Conservation (phyloP, 2,888 invertebrate species). For the Dorcus hopei region DNA sequence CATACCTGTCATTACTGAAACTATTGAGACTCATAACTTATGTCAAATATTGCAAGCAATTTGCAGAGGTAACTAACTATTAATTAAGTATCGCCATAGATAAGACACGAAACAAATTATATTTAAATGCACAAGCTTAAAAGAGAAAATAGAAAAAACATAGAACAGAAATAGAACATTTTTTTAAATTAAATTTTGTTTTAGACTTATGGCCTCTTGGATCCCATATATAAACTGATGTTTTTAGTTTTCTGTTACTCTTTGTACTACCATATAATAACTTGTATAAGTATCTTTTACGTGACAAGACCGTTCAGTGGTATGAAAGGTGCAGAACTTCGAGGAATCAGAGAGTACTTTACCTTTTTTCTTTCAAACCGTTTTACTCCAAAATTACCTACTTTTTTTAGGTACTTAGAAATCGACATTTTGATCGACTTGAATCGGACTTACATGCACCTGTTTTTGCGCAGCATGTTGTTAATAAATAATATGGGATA, state of each 20-base stretch:
- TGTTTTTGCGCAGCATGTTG: too few relatives aligned
- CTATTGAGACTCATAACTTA: constrained; percentile 10
- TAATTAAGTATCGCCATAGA: too few relatives aligned
- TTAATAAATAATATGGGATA: too few relatives aligned
- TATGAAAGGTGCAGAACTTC: too few relatives aligned
- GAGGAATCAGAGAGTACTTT: too few relatives aligned
- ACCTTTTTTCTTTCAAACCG: too few relatives aligned
- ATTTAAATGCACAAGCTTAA: too few relatives aligned
- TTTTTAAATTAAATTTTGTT: too few relatives aligned
- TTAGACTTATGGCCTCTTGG: not conserved
- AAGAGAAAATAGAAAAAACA: too few relatives aligned
- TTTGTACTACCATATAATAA: not conserved
- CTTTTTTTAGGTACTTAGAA: constrained; percentile 5
- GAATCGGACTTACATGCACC: too few relatives aligned
- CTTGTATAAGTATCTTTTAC: not conserved
- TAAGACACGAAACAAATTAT: too few relatives aligned
- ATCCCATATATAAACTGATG: not conserved
- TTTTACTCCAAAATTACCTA: not conserved
- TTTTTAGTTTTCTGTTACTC: not conserved
- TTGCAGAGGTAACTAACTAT: not conserved
- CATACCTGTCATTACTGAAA: constrained; percentile 11
- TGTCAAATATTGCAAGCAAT: constrained; percentile 12
- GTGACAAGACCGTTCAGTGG: not conserved
- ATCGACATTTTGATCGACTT: not conserved
- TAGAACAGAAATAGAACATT: too few relatives aligned